Base-by-base conservation (phyloP, 2,113 vertebrate genomes). In the Microtus richardsoni region DNA sequence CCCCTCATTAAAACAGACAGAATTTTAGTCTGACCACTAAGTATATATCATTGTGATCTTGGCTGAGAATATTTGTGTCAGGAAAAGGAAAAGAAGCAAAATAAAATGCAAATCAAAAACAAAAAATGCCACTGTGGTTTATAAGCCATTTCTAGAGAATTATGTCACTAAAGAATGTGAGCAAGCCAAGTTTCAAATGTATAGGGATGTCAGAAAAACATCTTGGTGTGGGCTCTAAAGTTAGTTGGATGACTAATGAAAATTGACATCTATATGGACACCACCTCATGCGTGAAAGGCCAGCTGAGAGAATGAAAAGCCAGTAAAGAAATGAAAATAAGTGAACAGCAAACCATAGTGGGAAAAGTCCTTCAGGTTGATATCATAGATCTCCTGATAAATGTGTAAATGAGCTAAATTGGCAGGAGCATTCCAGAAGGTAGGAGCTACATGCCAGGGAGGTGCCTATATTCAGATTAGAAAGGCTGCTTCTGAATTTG, bases 281-380 rank as follows among this genome's bases (percentile, higher is more conserved):
- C 82, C n/a, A 58, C 91, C 92, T 95, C 91, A 95, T 36, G 86
- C 77, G 83, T 95, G 95, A 94, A 95, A 96, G 90, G 33, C 41
- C 66, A 14, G 92, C 73, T 91, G 91, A 97, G 96, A 91, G 92
- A 90, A 47, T 82, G 91, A 84, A 93, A 95, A 96, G 66, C 41
- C 82, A 68, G n/a, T 94, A 95, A 95, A 96, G 94, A 96, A 95
- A 95, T 95, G 97, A 96, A 94, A 95, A 96, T 95, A 95, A 96
- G 91, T 92, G 91, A 24, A 80, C 47, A 70, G 92, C 47, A 71
- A 88, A 68, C 78, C 85, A 64, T 19, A 77, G 52, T 58, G 86
- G 82, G 77, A 91, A 41, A 89, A 78, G 78, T 52, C 78, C 62
- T 93, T 39, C 0, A 44, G 14, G 26, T 9, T 91, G 86, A 92